Conservation (phyloP, 2,113 vertebrate species). For the Ranitomeya variabilis region DNA sequence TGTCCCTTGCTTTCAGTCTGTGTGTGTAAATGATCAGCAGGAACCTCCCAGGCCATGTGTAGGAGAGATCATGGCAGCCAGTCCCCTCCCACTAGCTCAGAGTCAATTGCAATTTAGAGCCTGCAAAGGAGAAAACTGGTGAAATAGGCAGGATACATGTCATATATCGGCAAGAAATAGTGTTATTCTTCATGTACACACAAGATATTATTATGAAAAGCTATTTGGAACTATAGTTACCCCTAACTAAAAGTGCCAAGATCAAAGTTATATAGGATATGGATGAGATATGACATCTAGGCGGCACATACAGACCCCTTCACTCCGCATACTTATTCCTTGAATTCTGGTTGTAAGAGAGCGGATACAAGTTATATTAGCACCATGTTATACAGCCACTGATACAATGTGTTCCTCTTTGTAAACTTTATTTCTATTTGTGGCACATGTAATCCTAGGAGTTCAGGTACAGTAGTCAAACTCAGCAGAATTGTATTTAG, state of each 20-base stretch:
- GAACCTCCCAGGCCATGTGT: no score
- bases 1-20: no score
- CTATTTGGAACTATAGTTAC: background rate
- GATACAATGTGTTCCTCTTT: background rate
- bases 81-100: no score
- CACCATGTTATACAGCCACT: background rate
- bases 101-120: no score
- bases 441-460: conserved; percentile 6
- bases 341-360: background rate
- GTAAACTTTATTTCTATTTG: background rate
- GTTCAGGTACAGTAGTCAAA: background rate
- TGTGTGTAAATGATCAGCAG: no score
- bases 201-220: no score
- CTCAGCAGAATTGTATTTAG: background rate
- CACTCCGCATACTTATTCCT: background rate
- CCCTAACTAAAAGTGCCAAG: background rate
- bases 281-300: background rate
- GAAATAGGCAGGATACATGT: no score
- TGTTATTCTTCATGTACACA: no score
- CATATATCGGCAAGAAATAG: no score
- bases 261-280: background rate
- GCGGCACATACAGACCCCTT: background rate
- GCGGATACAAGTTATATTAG: background rate
- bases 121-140: no score
- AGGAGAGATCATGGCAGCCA: no score